phyloP scores from a whole-genome alignment of 2,113 vertebrate species.

The Odobenus rosmarus region DNA sequence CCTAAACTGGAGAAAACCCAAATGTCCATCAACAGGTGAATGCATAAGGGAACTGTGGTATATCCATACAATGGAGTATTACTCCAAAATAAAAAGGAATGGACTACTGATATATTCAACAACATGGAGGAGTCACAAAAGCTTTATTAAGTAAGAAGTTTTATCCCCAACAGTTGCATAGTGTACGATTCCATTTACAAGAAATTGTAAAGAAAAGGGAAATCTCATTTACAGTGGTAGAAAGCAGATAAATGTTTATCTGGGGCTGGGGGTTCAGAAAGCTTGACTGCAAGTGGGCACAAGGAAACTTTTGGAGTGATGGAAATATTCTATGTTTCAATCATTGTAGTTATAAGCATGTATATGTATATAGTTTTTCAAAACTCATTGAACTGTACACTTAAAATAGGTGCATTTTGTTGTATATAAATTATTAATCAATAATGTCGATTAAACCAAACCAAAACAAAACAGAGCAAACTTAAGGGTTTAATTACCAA shows the following conservation, averaged over 20 bases:
- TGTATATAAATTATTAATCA: not conserved
- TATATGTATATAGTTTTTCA: not conserved
- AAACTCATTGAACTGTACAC: not conserved
- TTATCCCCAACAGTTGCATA: not conserved
- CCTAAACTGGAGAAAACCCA: not conserved
- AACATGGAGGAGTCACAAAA: not conserved
- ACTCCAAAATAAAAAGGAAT: not conserved
- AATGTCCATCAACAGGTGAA: not conserved
- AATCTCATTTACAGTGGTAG: not conserved
- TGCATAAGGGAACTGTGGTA: not conserved
- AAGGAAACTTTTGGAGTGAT: not conserved
- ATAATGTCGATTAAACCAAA: not conserved
- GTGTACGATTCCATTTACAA: not conserved
- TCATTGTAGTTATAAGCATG: not conserved
- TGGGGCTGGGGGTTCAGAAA: not conserved
- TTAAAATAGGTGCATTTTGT: not conserved
- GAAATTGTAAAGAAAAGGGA: not conserved
- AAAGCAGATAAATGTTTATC: not conserved
- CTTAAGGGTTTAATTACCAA: not conserved
- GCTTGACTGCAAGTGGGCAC: not conserved
- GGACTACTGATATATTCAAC: not conserved
- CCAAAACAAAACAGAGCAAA: not conserved
- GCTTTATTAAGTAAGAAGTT: not conserved
- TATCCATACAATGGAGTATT: not conserved
- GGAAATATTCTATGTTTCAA: not conserved